phyloP scores from a whole-genome alignment of 1,140 invertebrate genomes.

The Heliconius congener region DNA sequence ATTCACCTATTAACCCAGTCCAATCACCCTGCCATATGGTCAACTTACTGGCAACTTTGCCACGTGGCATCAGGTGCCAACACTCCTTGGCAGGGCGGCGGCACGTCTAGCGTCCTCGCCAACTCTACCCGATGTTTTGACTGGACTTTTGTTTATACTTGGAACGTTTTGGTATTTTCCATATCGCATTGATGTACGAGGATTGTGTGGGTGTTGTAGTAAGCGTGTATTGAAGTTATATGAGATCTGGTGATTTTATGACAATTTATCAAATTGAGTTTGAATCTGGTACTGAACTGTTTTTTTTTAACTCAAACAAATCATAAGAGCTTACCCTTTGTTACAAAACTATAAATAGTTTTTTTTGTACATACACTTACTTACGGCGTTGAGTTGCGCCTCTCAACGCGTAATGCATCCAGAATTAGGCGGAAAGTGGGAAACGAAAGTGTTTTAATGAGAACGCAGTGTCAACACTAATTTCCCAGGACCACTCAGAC shows the following conservation, averaged over 20 bases:
- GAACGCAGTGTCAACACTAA: no score
- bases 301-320: neutral
- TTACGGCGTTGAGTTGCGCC: no score
- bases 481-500: no score
- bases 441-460: no score
- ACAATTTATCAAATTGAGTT: neutral
- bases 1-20: slow-evolving; percentile 25
- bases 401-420: no score
- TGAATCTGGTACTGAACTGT: neutral
- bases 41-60: slow-evolving; percentile 37
- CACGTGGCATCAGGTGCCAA: slow-evolving; percentile 53
- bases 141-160: slow-evolving; percentile 53
- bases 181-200: slow-evolving; percentile 32
- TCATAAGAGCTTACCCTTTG: no score
- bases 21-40: slow-evolving; percentile 34
- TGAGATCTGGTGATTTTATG: neutral
- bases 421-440: no score
- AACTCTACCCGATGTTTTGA: slow-evolving; percentile 61
- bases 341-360: no score
- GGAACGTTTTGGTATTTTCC: slow-evolving; percentile 26
- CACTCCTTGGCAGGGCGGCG: slow-evolving; percentile 45
- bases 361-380: no score
- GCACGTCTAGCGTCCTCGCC: slow-evolving; percentile 48
- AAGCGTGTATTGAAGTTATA: neutral
- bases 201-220: slow-evolving; percentile 24